These are phyloP conservation scores for Eupelmus urozonus DNA, from an alignment of 2,888 invertebrate genomes.

Conservation along the genomic window DNA sequence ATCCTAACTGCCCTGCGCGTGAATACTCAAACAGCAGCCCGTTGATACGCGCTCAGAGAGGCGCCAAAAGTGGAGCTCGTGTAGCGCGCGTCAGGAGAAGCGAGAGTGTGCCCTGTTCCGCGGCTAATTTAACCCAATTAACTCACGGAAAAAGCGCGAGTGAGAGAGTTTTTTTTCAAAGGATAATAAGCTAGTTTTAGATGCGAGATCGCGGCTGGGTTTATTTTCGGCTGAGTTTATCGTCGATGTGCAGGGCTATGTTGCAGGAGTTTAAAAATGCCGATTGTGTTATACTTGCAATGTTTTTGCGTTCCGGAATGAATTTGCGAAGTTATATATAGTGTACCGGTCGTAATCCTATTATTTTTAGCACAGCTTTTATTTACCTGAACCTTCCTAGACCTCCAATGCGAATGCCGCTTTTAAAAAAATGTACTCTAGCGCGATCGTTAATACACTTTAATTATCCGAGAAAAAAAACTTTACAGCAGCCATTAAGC, in stretches of 20 bases:
- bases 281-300: too few relatives aligned
- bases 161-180: slow-evolving; percentile 20
- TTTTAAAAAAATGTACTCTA: too few relatives aligned
- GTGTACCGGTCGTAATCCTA: too few relatives aligned
- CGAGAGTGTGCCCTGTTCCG: slow-evolving; percentile 29
- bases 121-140: slow-evolving; percentile 55
- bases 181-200: slow-evolving; percentile 21
- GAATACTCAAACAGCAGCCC: background rate
- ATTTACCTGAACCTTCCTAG: slow-evolving; percentile 22
- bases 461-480: too few relatives aligned
- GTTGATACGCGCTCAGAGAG: slow-evolving; percentile 27
- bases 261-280: too few relatives aligned
- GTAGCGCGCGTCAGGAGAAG: background rate
- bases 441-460: too few relatives aligned
- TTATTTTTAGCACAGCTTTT: slow-evolving; percentile 31
- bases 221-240: too few relatives aligned
- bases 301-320: too few relatives aligned
- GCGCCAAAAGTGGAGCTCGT: slow-evolving; percentile 46
- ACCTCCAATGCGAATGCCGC: too few relatives aligned
- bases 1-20: background rate
- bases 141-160: slow-evolving; percentile 46
- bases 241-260: too few relatives aligned
- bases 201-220: background rate
- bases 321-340: too few relatives aligned
- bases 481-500: too few relatives aligned